Base-by-base conservation (phyloP, 2,888 invertebrate species). In the Orthosia gracilis region DNA sequence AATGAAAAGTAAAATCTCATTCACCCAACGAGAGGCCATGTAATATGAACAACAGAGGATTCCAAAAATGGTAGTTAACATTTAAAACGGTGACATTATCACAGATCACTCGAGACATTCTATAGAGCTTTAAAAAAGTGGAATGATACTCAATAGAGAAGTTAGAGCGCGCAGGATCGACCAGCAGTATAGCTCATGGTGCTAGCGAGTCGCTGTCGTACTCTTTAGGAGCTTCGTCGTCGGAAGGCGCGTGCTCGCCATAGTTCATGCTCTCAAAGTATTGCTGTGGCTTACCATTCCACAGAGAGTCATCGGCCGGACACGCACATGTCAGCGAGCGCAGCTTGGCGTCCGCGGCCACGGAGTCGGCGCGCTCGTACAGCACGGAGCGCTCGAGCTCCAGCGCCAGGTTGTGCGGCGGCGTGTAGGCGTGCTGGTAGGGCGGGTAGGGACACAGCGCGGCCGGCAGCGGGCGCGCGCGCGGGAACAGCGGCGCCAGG, bases 201-300 rank as follows among this genome's bases (percentile, higher is more conserved):
- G 93, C 93, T 57, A 95, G 90, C 55, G 96, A 96, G 82, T 95
- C 96, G 76, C 89, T 90, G 71, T 94, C 94, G 83, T 94, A 94
- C 23, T 92, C 92, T 26, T 85, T 85, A 13, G 68, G 80, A 66
- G 82, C 83, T 12, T 76, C 83, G 21, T 73, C 75, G 79, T 80
- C 73, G 54, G 69, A 79, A 83, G 23, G 89, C 90, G 62, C 96
- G 31, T 70, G 80, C 57, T 78, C 83, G 70, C 82, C 97, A 91
- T 97, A 97, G 76, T 94, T 91, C 92, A 98, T 97, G 92, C 98
- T 98, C 92, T 98, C 98, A 90, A 97, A 98, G 91, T 97, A 98
- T 73, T 94, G 95, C 89, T 92, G 96, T 87, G 94, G 95, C 89
- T 91, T 95, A 86, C 91, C 96, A 91, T 93, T 96, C 97, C 96